Base-by-base conservation (phyloP, 1,140 invertebrate genomes). In the Halictus rubicundus region DNA sequence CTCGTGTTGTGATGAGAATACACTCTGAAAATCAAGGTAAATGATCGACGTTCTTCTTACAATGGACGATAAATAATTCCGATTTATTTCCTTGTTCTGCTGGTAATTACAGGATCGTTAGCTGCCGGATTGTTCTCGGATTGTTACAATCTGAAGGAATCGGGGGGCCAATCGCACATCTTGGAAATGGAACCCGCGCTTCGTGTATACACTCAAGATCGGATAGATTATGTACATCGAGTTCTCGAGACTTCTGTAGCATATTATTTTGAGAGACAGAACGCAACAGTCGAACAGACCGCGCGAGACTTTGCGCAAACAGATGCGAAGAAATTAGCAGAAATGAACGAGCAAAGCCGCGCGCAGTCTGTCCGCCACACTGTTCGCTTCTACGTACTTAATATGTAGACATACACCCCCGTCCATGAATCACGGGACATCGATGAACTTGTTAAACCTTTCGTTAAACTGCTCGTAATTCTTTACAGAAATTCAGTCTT, bases 51-150 rank as follows among this genome's bases (percentile, higher is more conserved):
- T 4, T 42, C 6, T 23, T 0, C 16, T n/a, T 19, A 5, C 46
- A 21, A 1, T 52, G 19, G 73, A 84, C 83, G 88, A 89, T 90
- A 89, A 90, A 90, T 90, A 90, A 89, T 88, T 78, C 79, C 82
- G 80, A 82, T 90, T 91, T 90, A 89, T 90, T 90, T 82, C 32
- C 16, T 59, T 82, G 69, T 59, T 65, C 66, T 54, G 14, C 19
- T 73, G 21, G 21, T 39, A 79, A 73, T 79, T 74, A 73, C 77
- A 79, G 61, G 52, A 73, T 46, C 65, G 46, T 68, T 68, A 68
- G 49, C 76, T 78, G 68, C 27, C 75, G 32, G 23, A 46, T 46
- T 71, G 14, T 57, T 27, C 14, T 21, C 21, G 49, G 19, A 23
- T 42, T 12, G 21, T 60, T 70, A 23, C n/a, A 63, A 70, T 42